phyloP scores from a whole-genome alignment of 2,113 vertebrate genomes.

The Gallinago undulata region DNA sequence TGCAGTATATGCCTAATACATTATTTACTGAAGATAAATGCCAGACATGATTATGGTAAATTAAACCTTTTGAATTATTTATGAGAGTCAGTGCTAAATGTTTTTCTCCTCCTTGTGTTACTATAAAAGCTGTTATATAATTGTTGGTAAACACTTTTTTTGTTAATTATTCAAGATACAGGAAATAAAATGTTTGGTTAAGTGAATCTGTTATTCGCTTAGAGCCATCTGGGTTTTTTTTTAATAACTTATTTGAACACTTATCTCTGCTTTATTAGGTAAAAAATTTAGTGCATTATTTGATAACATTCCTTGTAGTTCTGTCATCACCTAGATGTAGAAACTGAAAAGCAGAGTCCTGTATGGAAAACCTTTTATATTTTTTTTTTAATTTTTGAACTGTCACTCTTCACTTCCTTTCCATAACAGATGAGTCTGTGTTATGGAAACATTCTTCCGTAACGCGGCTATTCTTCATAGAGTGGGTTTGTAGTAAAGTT shows the following conservation, averaged over 20 bases:
- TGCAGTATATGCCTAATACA: constrained; percentile 50
- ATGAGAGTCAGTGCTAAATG: constrained; percentile 64
- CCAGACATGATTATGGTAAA: constrained; percentile 69
- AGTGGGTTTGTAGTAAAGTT: neutral
- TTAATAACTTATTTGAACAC: neutral
- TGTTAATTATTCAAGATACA: constrained; percentile 63
- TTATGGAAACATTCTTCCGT: no score
- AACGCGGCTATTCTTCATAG: neutral
- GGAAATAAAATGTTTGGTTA: constrained; percentile 62
- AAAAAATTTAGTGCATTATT: neutral
- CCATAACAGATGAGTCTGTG: fast-evolving
- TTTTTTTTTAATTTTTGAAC: neutral
- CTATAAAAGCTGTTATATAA: constrained; percentile 64
- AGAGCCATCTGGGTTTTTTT: neutral
- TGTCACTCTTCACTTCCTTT: neutral
- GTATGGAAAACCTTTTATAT: neutral
- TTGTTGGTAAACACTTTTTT: constrained; percentile 70
- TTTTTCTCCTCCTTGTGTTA: constrained; percentile 51
- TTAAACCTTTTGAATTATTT: constrained; percentile 72
- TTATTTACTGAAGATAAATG: constrained; percentile 71
- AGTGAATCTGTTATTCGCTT: constrained; percentile 48
- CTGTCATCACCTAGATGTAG: neutral
- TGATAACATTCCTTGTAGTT: neutral
- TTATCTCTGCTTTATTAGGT: neutral
- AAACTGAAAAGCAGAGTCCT: neutral